Evolutionary conservation across 1,140 invertebrate genomes (phyloP).

Genomic region (Nilaparvata lugens): DNA sequence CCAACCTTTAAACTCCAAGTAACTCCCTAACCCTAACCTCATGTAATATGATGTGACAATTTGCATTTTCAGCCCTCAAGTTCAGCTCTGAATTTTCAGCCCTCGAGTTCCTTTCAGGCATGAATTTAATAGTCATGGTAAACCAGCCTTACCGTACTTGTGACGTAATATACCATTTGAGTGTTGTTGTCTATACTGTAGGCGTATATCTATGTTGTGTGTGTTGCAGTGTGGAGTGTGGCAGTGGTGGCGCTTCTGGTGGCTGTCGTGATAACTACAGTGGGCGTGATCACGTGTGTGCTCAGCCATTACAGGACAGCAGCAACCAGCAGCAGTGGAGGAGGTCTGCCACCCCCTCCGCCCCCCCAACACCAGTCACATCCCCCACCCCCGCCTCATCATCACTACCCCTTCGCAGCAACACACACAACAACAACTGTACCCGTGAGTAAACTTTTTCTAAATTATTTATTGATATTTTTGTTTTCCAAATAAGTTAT

Average conservation of each 20-base stretch:
- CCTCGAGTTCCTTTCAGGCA: too few species aligned
- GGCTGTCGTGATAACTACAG: neutral
- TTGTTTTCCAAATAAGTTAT: neutral
- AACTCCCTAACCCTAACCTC: too few species aligned
- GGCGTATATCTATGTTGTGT: neutral
- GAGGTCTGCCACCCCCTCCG: too few species aligned
- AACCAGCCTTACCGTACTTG: too few species aligned
- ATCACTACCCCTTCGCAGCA: neutral
- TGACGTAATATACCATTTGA: too few species aligned
- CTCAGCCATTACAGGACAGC: neutral
- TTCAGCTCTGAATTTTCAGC: too few species aligned
- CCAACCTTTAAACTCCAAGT: too few species aligned
- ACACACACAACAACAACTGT: neutral
- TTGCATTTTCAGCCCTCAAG: too few species aligned
- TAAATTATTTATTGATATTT: neutral
- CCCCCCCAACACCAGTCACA: neutral
- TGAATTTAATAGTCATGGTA: too few species aligned
- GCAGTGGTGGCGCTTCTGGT: constrained; percentile 1
- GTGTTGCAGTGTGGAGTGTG: neutral
- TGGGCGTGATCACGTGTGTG: neutral
- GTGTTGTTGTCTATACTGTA: neutral
- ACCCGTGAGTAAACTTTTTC: neutral
- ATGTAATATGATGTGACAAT: too few species aligned
- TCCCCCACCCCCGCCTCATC: neutral
- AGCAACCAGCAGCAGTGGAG: too few species aligned